Evolutionary conservation across 2,797 vertebrate genomes (phyloP), one percentile per base, ranked within the genome.

Genomic region (Malurus splendens): DNA sequence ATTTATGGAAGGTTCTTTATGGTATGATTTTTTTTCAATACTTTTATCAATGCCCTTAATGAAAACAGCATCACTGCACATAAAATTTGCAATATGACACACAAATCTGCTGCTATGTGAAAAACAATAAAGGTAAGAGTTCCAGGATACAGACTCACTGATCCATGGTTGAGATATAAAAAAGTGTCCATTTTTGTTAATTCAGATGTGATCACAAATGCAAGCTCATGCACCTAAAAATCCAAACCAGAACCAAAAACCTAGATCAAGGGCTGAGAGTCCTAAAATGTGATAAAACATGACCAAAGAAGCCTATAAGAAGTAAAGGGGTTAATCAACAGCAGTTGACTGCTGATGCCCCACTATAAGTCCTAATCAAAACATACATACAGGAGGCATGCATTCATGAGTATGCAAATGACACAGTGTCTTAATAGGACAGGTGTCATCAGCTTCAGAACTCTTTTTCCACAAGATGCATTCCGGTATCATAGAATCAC

Each of bases 381-480:
- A 68, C 18, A 48, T 0, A 50, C 14, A 48, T 0, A 12, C 12
- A 13, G 50, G 38, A 64, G 17, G 36, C 50, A 65, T 7, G 24
- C 41, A 55, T 25, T 48, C 6, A 14, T 23, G 18, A 82, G 56
- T 65, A 82, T 47, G 59, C 14, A 30, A 62, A 47, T 15, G 1
- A 51, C 39, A 27, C 19, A 2, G 4, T 32, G 14, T 20, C 25
- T 59, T 71, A 36, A 4, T 3, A 78, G 42, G 32, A 54, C 18
- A 33, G n/a, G 25, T 22, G 7, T 23, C 4, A 5, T 60, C 57
- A 80, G 50, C 54, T 57, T 20, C 50, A 67, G 30, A 4, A 48
- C 42, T n/a, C 25, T 28, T 33, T 3, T 1, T 14, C 18, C 0
- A 0, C 44, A 28, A 20, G 9, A 20, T 2, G 1, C 47, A 19